Evolutionary conservation across 2,113 vertebrate species (phyloP), one percentile per base, ranked within the genome.

Genomic region (Setophaga kirtlandii): DNA sequence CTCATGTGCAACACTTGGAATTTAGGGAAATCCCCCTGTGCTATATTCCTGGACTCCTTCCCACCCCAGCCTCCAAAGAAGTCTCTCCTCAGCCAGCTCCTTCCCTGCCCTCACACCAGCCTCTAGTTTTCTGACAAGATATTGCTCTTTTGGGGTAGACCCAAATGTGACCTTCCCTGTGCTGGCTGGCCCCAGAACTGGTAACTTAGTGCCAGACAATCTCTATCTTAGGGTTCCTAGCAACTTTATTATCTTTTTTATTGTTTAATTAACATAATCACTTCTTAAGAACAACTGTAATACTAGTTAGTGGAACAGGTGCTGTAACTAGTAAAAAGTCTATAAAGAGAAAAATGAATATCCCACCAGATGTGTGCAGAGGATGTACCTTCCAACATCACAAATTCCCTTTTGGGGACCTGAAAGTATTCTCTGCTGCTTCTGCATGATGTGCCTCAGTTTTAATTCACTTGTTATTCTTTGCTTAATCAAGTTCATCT

Each of bases 401-500:
- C 17, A 69, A 68, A 78, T 62, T 86, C 58, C 47, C 79, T 92
- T 83, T 20, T 62, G 41, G 67, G n/a, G 47, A 71, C 15, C 15
- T 44, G 17, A 63, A 85, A 21, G 37, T 70, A 79, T 74, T 89
- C 52, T 84, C 59, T 50, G 31, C 80, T 76, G 16, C 58, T 95
- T 74, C 42, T 74, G 35, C 52, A 65, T 74, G 76, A 92, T 70
- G 83, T 83, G 70, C 49, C 82, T 91, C 74, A 58, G 69, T 88
- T 93, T 90, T 83, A 95, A 84, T 83, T 95, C 97, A 96, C 97
- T 97, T 96, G 78, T 91, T 96, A 91, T 50, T 92, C 58, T 87
- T 86, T 95, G 77, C 90, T 97, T 98, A 96, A 97, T 97, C 95
- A 97, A 94, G 64, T 90, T 87, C 42, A 95, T 96, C 91, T 50